These are phyloP conservation scores for Seira ritae DNA, from an alignment of 2,888 invertebrate species.

Conservation along the genomic window DNA sequence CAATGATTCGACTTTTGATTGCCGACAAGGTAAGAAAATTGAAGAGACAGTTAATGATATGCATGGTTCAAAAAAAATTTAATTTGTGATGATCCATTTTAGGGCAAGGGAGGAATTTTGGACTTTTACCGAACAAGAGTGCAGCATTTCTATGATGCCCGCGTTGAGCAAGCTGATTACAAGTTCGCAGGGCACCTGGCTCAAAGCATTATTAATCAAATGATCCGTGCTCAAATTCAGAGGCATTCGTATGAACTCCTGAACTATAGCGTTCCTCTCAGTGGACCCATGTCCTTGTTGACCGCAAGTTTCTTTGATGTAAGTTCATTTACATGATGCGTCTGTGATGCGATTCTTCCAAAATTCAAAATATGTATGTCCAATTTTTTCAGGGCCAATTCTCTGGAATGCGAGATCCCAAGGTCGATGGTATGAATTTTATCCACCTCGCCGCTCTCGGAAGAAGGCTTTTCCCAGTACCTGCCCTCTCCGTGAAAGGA, in stretches of 20 bases:
- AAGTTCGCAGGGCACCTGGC: conserved; percentile 88
- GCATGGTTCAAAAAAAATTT: not conserved
- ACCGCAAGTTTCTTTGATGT: conserved; percentile 73
- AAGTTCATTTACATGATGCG: conserved; percentile 32
- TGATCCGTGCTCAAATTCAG: conserved; percentile 73
- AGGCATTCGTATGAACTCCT: conserved; percentile 73
- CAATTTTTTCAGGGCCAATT: conserved; percentile 70
- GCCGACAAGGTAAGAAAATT: conserved; percentile 81
- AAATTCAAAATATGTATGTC: conserved; percentile 11
- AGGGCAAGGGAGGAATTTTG: conserved; percentile 85
- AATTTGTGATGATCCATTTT: conserved; percentile 40
- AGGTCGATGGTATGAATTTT: conserved; percentile 79
- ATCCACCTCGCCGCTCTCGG: conserved; percentile 88
- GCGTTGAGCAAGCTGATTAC: conserved; percentile 90
- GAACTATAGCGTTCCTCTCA: conserved; percentile 71
- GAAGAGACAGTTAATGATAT: conserved; percentile 26
- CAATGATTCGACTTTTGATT: conserved; percentile 88
- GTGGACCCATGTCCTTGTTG: conserved; percentile 71
- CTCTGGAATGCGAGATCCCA: conserved; percentile 65
- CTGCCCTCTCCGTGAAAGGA: conserved; percentile 79
- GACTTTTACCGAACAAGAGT: conserved; percentile 93
- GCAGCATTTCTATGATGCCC: conserved; percentile 90
- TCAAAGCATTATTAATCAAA: conserved; percentile 78
- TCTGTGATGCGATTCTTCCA: not conserved
- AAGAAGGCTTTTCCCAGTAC: conserved; percentile 86